These are phyloP conservation scores for Spinus olivaceus DNA, from an alignment of 2,797 vertebrate species.

Conservation along the genomic window DNA sequence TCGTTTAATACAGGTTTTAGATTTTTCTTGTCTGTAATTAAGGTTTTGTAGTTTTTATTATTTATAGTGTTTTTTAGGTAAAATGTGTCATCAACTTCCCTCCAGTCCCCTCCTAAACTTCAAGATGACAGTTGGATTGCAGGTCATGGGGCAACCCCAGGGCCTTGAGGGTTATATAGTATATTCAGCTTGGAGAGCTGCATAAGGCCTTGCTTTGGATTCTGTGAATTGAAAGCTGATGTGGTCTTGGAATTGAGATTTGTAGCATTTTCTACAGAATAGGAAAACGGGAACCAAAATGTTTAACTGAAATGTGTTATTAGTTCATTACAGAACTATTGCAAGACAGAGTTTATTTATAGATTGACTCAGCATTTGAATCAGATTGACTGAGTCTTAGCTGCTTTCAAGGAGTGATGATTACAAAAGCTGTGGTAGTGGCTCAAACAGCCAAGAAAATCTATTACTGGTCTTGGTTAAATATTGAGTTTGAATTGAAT, in stretches of 20 bases:
- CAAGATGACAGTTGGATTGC: background rate
- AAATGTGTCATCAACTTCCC: background rate
- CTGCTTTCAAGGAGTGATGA: background rate
- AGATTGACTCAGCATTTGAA: background rate
- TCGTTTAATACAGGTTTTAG: background rate
- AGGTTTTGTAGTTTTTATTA: background rate
- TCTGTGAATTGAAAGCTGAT: background rate
- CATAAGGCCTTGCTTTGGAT: background rate
- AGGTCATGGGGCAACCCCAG: background rate
- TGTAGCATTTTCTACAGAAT: background rate
- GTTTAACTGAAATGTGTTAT: background rate
- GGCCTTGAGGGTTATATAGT: accelerated
- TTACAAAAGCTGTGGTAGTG: background rate
- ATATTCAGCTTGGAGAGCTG: background rate
- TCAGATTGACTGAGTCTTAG: background rate
- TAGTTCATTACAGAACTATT: background rate
- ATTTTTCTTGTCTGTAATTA: background rate
- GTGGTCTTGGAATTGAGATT: background rate
- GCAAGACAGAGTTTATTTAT: background rate
- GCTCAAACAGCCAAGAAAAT: background rate
- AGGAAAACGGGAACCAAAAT: background rate
- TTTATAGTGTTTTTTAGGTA: background rate
- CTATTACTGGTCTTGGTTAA: background rate
- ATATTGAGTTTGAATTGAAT: background rate
- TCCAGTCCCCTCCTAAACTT: background rate